Evolutionary conservation across 2,797 vertebrate genomes (phyloP), one percentile per base, ranked within the genome.

Genomic region (Lacerta bilineata): DNA sequence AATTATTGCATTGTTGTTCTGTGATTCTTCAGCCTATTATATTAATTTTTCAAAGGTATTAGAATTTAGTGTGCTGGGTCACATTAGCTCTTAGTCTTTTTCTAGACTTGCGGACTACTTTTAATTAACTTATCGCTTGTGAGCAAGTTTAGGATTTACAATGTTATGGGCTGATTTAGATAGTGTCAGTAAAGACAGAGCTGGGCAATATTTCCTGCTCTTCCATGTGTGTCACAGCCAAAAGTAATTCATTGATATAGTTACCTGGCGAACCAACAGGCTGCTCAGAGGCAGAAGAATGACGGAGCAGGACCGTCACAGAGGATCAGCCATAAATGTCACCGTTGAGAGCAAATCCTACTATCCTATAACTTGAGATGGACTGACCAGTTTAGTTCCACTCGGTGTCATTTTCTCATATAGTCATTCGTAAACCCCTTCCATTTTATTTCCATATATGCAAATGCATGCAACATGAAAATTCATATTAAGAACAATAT

Each of bases 11-110:
- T 39, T 81, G 83, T 81, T 89, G 50, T 84, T 39, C 39, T 80
- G 71, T 76, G 59, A 85, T 89, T 81, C 78, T 80, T 89, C 88
- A 50, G 41, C 33, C 55, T 68, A 75, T 85, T 89, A 81, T 68
- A 85, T 76, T 81, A 89, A 76, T 89, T 81, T 85, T 81, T 89
- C 78, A 89, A 75, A 81, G 61, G 74, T 76, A 85, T 85, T 85
- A 81, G 41, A 85, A 85, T 85, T 85, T 81, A 85, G 69, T 81
- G 43, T 81, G 59, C 78, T 85, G 46, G 41, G 84, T 74, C 68
- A 74, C 41, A 80, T 74, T 39, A 75, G 27, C 15, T 85, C 71
- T 85, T 81, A 41, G 50, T 81, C 69, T 81, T 64, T 80, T 72
- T 79, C 83, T 75, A 61, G 39, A 46, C 33, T 59, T 75, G 85